A percentile compares a stretch with the other conserved stretches of the same genome.
These are phyloP conservation scores for Coelogynopora nodosa DNA, from an alignment of 2,888 invertebrate species.

Conservation along the genomic window DNA sequence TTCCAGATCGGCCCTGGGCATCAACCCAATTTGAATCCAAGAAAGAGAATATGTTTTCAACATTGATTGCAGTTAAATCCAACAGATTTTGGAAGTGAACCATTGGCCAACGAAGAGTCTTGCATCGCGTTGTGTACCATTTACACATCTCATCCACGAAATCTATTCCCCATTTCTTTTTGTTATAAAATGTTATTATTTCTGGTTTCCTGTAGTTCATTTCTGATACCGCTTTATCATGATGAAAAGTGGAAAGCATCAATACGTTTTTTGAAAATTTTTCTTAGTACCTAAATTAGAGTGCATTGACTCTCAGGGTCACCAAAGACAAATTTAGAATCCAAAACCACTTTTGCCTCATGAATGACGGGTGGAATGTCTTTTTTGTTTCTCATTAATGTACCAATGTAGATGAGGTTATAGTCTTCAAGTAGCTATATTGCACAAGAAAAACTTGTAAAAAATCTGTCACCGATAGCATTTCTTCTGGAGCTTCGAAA, in stretches of 20 bases:
- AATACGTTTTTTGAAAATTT: not conserved
- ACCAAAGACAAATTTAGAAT: not conserved
- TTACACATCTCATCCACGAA: not conserved
- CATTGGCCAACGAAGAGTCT: too few relatives aligned
- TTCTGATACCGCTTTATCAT: not conserved
- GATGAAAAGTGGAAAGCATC: constrained; percentile 17
- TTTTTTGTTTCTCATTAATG: constrained; percentile 8
- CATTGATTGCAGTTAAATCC: constrained; percentile 17
- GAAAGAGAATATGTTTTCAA: not conserved
- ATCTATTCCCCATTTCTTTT: constrained; percentile 16
- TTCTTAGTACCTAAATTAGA: not conserved
- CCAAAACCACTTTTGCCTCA: not conserved
- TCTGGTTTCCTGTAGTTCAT: not conserved
- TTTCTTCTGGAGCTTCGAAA: too few relatives aligned
- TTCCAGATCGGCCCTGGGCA: not conserved
- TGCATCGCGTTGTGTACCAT: too few relatives aligned
- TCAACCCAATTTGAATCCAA: not conserved
- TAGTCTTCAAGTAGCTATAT: not conserved
- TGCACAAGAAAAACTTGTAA: not conserved
- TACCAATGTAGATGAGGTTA: not conserved
- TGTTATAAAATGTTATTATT: not conserved
- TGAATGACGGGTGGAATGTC: constrained; percentile 5
- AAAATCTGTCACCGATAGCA: too few relatives aligned
- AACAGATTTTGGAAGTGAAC: constrained; percentile 18
- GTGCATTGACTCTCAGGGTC: constrained; percentile 13